phyloP scores from a whole-genome alignment of 2,888 invertebrate species.

The Junonia oenone region DNA sequence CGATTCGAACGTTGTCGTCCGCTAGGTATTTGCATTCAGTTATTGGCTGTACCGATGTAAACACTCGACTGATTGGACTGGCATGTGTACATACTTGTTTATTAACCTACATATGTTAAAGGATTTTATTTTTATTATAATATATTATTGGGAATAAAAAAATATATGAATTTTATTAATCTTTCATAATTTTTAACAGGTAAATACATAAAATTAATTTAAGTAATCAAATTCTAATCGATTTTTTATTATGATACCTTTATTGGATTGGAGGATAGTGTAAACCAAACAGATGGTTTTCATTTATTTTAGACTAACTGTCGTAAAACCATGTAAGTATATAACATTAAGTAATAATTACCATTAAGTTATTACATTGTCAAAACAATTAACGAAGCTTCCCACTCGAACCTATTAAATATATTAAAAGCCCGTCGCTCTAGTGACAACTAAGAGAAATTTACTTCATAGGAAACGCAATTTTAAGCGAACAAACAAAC shows the following conservation, averaged over 20 bases:
- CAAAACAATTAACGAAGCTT: conserved; percentile 21
- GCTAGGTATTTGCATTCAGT: conserved; percentile 69
- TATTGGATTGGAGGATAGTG: no score
- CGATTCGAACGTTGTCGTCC: conserved; percentile 45
- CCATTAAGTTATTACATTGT: conserved; percentile 2
- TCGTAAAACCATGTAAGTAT: no score
- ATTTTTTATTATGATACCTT: no score
- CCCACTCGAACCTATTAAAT: conserved; percentile 38
- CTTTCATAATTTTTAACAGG: no score
- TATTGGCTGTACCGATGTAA: conserved; percentile 67
- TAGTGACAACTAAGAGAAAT: conserved; percentile 59
- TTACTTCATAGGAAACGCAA: conserved; percentile 74
- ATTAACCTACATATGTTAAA: conserved; percentile 27
- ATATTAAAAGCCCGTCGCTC: conserved; percentile 42
- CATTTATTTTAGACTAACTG: no score
- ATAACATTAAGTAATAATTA: no score
- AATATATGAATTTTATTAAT: no score
- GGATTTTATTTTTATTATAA: background rate
- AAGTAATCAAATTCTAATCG: no score
- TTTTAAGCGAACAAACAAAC: conserved; percentile 77
- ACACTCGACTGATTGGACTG: conserved; percentile 66
- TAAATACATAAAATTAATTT: no score
- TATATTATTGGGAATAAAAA: background rate
- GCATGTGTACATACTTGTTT: conserved; percentile 39
- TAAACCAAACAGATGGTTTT: no score